Percentiles rank a stretch among this genome's conserved stretches.
These are phyloP conservation scores for Agraylea sexmaculata DNA, from an alignment of 1,140 invertebrate genomes.

Conservation along the genomic window DNA sequence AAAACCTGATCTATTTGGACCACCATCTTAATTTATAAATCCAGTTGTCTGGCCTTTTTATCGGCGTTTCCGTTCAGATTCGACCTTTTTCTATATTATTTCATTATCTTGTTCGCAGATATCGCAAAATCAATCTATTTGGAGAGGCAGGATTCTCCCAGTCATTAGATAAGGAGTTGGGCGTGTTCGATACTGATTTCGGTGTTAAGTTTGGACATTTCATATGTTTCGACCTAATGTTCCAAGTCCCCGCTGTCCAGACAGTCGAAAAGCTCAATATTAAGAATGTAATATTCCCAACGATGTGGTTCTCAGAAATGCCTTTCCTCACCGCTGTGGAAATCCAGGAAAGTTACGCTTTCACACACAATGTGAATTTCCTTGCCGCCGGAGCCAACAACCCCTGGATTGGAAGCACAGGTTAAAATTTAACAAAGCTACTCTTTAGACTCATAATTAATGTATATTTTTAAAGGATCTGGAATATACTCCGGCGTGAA, in stretches of 20 bases:
- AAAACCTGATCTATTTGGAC: slow-evolving; percentile 13
- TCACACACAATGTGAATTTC: slow-evolving; percentile 45
- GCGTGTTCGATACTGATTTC: slow-evolving; percentile 66
- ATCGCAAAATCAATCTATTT: slow-evolving; percentile 66
- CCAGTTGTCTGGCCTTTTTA: slow-evolving; percentile 5
- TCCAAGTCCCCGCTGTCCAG: slow-evolving; percentile 45
- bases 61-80: too few species aligned
- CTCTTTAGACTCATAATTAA: neutral
- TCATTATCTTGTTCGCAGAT: slow-evolving; percentile 31
- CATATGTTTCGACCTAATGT: slow-evolving; percentile 70
- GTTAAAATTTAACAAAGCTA: slow-evolving; percentile 20
- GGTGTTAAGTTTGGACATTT: slow-evolving; percentile 69
- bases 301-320: slow-evolving; percentile 66
- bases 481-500: slow-evolving; percentile 46
- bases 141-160: slow-evolving; percentile 40
- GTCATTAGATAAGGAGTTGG: slow-evolving; percentile 34
- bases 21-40: slow-evolving; percentile 24
- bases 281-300: slow-evolving; percentile 56
- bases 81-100: too few species aligned
- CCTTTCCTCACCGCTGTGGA: slow-evolving; percentile 44
- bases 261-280: slow-evolving; percentile 44
- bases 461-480: slow-evolving; percentile 33
- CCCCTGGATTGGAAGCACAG: slow-evolving; percentile 39
- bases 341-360: slow-evolving; percentile 46
- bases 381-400: slow-evolving; percentile 45